Evolutionary conservation across 2,797 vertebrate species (phyloP), one percentile per base, ranked within the genome.

Genomic region (Pipistrellus kuhlii): DNA sequence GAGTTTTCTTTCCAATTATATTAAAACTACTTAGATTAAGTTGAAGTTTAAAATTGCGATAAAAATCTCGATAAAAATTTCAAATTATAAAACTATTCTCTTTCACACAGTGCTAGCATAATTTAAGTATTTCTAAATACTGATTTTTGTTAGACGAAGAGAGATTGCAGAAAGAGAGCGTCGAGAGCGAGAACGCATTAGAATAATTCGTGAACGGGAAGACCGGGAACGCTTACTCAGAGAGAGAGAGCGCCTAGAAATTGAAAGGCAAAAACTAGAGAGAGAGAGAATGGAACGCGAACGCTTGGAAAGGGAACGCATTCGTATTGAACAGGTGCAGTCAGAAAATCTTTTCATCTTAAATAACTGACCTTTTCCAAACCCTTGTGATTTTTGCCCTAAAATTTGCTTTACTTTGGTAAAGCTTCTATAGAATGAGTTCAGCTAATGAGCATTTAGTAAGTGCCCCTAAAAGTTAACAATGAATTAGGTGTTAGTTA

Each of bases 251-350:
- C 98, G 99, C n/a, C 98, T 99, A 41, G 99, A 99, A 96, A 99
- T 99, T 95, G 99, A 99, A 96, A 98, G 99, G 93, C 99, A 99
- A 92, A 99, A 99, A 95, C 98, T 99, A 92, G 99, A 99, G 96
- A 98, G 99, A 48, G 99, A 99, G 97, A 98, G 99, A 46, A 98
- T 99, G 98, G 99, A 99, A 97, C 98, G 99, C 64, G 99, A 99
- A 96, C 98, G 99, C 89, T 98, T 99, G 76, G 99, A 99, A 97
- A 98, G 99, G 64, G 99, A 99, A 93, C 98, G 99, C 76, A 98
- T 99, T 93, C 99, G 99, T 48, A 99, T 99, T 64, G 99, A 99
- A 88, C 99, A 99, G 99, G 99, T 99, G 93, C 88, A 97, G 96
- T 91, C 96, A 96, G 96, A 95, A 97, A 80, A 96, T 96, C 95